These are phyloP conservation scores for Mesocentrotus franciscanus DNA, from an alignment of 53 echinoderm and acorn worm genomes.

Conservation along the genomic window DNA sequence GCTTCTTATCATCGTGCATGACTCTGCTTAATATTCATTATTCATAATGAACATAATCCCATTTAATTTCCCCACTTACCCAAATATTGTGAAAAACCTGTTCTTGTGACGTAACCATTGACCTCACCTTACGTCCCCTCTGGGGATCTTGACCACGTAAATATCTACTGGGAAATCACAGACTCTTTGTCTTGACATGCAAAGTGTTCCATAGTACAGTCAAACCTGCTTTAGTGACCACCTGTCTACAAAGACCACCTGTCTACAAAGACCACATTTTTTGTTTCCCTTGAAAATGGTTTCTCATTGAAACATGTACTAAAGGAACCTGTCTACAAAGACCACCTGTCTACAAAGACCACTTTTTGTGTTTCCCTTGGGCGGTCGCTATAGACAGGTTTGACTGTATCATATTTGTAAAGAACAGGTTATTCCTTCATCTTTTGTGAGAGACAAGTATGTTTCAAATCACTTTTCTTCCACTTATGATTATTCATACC, in stretches of 20 bases:
- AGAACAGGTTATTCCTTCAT: neutral
- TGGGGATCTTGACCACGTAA: neutral
- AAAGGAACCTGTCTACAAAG: too few relatives aligned
- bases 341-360: too few relatives aligned
- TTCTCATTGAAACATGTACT: too few relatives aligned
- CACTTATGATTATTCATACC: too few relatives aligned
- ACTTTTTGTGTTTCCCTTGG: too few relatives aligned
- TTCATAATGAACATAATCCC: neutral
- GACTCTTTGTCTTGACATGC: too few relatives aligned
- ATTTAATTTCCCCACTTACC: neutral
- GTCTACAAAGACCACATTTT: too few relatives aligned
- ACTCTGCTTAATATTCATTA: conserved; percentile 16
- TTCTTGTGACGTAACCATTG: neutral
- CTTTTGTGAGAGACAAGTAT: neutral
- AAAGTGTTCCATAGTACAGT: neutral
- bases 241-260: too few relatives aligned
- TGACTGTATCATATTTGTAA: neutral
- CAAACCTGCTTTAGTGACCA: too few relatives aligned
- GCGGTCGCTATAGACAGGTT: too few relatives aligned
- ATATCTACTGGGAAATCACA: neutral
- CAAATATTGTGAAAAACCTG: neutral
- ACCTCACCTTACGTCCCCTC: neutral
- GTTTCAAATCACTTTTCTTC: too few relatives aligned
- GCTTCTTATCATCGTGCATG: neutral
- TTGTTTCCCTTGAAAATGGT: too few relatives aligned